These are phyloP conservation scores for Cataglyphis rosenhaueri DNA, from an alignment of 2,888 invertebrate genomes.

Conservation along the genomic window DNA sequence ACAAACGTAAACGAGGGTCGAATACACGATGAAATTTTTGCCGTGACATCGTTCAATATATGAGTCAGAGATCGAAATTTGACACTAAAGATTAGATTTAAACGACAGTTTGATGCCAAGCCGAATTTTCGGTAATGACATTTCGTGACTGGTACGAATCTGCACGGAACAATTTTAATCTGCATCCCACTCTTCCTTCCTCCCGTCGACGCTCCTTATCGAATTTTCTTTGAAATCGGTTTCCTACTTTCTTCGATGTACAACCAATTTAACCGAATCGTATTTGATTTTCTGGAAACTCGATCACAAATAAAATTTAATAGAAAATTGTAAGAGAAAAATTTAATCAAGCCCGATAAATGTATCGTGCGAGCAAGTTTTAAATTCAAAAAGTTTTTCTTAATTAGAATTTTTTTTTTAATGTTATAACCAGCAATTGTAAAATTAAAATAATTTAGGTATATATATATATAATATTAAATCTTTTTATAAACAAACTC, in stretches of 20 bases:
- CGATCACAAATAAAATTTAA: slow-evolving; percentile 23
- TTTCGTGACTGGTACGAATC: slow-evolving; percentile 48
- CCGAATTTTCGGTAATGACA: slow-evolving; percentile 44
- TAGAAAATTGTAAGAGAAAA: neutral
- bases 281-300: slow-evolving; percentile 28
- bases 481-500: neutral
- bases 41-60: neutral
- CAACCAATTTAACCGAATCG: slow-evolving; percentile 36
- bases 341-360: neutral
- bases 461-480: neutral
- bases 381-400: neutral
- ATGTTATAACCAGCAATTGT: neutral
- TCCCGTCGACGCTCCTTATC: slow-evolving; percentile 5
- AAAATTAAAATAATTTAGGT: slow-evolving; percentile 3
- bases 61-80: slow-evolving; percentile 18
- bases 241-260: slow-evolving; percentile 13
- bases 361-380: slow-evolving; percentile 3
- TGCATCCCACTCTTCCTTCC: neutral
- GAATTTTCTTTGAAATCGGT: slow-evolving; percentile 41
- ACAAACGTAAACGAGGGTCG: neutral
- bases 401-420: neutral
- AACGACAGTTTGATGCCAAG: slow-evolving; percentile 41
- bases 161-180: slow-evolving; percentile 41
- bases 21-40: slow-evolving; percentile 23
- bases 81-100: slow-evolving; percentile 34